phyloP scores from a whole-genome alignment of 2,113 vertebrate species.

The Calyptomena viridis region DNA sequence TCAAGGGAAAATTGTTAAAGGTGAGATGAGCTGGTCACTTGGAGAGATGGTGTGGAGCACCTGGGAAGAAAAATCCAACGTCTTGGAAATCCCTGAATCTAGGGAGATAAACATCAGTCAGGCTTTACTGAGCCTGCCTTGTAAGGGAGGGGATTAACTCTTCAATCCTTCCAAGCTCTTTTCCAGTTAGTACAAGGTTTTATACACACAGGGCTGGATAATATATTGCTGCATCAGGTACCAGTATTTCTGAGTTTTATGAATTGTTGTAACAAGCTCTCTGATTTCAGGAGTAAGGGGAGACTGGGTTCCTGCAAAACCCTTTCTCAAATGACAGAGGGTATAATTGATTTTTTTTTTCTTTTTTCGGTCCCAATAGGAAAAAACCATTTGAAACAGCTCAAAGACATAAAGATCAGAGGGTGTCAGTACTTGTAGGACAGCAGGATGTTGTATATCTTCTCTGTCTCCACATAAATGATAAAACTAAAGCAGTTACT shows the following conservation, averaged over 20 bases:
- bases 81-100: not conserved
- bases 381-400: not conserved
- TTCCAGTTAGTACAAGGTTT: not conserved
- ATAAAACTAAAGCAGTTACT: not conserved
- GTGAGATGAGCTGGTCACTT: not conserved
- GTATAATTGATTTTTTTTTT: not conserved
- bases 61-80: not conserved
- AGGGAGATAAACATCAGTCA: not conserved
- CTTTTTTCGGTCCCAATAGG: no score
- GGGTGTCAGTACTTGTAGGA: not conserved
- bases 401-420: not conserved
- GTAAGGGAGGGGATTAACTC: not conserved
- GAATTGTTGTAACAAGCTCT: not conserved
- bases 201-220: not conserved
- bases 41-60: not conserved
- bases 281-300: not conserved
- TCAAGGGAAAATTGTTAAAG: not conserved
- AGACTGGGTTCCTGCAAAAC: not conserved
- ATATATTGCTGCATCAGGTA: not conserved
- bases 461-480: not conserved
- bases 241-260: not conserved
- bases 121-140: not conserved
- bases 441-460: accelerated
- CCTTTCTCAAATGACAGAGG: not conserved
- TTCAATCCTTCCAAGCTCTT: not conserved